Evolutionary conservation across 2,888 invertebrate genomes (phyloP).

Genomic region (Ptychoptera contaminata): DNA sequence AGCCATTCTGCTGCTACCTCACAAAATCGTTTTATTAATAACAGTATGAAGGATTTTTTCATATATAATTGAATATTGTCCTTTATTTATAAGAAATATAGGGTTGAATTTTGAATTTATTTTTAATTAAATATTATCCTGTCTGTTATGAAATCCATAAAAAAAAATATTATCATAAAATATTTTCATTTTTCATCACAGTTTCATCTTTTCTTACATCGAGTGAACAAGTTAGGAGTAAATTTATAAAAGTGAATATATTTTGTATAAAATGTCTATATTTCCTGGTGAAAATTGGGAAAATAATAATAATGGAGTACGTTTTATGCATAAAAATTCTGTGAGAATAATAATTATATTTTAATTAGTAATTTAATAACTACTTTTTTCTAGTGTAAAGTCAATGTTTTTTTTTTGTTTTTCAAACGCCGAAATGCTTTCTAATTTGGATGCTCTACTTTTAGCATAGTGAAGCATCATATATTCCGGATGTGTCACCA

Average conservation of each 20-base stretch:
- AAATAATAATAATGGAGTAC: slow-evolving; percentile 12
- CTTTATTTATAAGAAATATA: no score
- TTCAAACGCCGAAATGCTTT: background rate
- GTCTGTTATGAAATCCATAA: no score
- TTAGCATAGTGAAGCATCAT: slow-evolving; percentile 26
- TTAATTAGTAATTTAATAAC: background rate
- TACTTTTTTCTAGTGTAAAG: background rate
- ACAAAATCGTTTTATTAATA: no score
- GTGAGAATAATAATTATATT: slow-evolving; percentile 8
- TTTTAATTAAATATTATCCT: no score
- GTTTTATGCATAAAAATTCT: slow-evolving; percentile 12
- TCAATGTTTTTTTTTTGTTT: background rate
- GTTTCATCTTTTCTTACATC: no score
- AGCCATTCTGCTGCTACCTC: no score
- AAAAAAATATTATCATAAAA: no score
- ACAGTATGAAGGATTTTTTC: no score
- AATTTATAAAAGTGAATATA: background rate
- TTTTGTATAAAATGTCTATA: slow-evolving; percentile 10
- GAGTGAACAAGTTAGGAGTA: background rate
- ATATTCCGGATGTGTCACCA: slow-evolving; percentile 26
- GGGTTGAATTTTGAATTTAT: no score
- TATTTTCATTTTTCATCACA: no score
- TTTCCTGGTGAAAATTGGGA: slow-evolving; percentile 14
- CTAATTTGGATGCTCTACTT: background rate
- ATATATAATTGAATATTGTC: no score